Evolutionary conservation across 2,797 vertebrate species (phyloP).

Genomic region (Varecia variegata): DNA sequence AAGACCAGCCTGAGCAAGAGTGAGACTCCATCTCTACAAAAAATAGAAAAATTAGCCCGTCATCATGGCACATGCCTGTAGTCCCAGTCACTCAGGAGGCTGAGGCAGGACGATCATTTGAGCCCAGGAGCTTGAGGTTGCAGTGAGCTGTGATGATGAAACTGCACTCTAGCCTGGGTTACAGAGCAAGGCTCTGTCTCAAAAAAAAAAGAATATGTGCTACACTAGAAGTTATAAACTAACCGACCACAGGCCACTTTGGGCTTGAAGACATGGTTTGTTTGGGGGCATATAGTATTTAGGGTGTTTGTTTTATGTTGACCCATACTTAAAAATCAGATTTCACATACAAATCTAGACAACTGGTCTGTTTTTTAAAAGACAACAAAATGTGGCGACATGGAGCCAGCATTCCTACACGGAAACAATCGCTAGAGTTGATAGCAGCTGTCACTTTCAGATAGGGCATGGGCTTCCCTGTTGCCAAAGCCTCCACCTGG

Average conservation of each 20-base stretch:
- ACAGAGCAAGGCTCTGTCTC: neutral
- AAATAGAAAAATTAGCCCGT: neutral
- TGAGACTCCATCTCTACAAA: neutral
- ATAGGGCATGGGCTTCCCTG: fast-evolving
- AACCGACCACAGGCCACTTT: neutral
- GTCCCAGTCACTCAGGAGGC: neutral
- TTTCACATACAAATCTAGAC: neutral
- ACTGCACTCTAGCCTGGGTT: neutral
- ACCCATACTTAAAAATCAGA: neutral
- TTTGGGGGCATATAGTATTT: neutral
- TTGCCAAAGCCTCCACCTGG: neutral
- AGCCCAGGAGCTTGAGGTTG: neutral
- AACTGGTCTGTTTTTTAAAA: neutral
- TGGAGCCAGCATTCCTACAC: neutral
- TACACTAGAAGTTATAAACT: neutral
- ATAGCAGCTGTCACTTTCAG: neutral
- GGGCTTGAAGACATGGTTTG: neutral
- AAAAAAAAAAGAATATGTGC: neutral
- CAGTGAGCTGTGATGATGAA: neutral
- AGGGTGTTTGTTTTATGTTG: neutral
- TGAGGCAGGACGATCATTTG: neutral
- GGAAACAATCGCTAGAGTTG: neutral
- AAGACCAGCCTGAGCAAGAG: too few species aligned
- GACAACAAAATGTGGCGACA: neutral
- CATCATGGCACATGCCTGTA: neutral